Percentiles rank a stretch among this genome's conserved stretches.
phyloP scores from a whole-genome alignment of 2,113 vertebrate species.

The Charadrius vociferus region DNA sequence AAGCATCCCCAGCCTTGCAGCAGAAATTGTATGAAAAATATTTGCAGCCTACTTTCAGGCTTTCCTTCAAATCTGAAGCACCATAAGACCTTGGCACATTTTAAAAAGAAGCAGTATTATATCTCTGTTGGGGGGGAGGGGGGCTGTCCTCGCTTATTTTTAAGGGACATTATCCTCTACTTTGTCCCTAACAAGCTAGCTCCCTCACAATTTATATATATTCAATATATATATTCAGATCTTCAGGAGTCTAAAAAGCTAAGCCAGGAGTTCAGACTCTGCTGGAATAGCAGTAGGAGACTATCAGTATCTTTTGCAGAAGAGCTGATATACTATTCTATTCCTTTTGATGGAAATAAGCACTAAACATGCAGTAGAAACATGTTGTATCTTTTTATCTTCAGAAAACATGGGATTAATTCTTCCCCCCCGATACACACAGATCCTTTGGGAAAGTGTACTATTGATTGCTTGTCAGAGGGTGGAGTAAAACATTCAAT shows the following conservation, averaged over 20 bases:
- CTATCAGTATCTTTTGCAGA: background rate
- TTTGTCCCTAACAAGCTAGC: background rate
- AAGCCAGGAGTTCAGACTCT: background rate
- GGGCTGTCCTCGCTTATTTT: background rate
- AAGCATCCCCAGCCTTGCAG: background rate
- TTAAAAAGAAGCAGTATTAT: background rate
- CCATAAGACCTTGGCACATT: background rate
- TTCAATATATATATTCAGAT: background rate
- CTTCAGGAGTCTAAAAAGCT: background rate
- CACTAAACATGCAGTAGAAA: background rate
- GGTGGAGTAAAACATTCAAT: background rate
- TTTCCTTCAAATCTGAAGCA: background rate
- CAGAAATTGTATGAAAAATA: background rate
- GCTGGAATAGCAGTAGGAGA: background rate
- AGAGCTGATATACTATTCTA: background rate
- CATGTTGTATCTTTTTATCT: background rate
- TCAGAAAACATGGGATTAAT: background rate
- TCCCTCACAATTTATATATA: background rate
- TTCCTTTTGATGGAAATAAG: background rate
- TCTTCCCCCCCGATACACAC: fast-evolving
- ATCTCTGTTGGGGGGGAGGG: background rate
- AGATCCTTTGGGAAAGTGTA: background rate
- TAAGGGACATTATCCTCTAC: background rate
- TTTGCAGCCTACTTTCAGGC: background rate
- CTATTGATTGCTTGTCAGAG: background rate